phyloP scores from a whole-genome alignment of 2,113 vertebrate species.

The Bubo blakistoni region DNA sequence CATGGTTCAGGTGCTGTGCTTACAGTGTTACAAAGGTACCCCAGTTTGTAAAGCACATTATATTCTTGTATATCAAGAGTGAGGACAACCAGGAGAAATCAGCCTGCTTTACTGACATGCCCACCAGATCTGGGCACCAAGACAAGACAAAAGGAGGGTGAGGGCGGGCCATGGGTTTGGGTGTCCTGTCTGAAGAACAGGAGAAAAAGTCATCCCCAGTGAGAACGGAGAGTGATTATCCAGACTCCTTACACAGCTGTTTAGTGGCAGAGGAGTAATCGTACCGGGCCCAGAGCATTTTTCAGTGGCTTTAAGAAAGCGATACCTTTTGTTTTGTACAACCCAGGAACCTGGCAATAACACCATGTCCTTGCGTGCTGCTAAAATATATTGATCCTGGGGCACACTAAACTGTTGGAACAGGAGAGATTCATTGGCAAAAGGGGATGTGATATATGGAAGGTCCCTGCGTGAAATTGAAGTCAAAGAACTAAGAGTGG shows the following conservation, averaged over 20 bases:
- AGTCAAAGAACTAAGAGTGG: neutral
- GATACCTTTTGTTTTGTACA: slow-evolving; percentile 44
- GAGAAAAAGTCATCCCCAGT: neutral
- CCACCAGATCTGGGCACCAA: neutral
- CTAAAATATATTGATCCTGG: slow-evolving; percentile 57
- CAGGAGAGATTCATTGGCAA: slow-evolving; percentile 23
- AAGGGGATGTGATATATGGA: slow-evolving; percentile 20
- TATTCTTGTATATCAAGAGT: neutral
- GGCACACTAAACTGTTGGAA: slow-evolving; percentile 24
- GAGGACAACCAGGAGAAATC: neutral
- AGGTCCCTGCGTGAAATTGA: neutral
- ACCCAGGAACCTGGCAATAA: slow-evolving; percentile 36
- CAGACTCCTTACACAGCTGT: neutral
- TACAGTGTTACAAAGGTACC: neutral
- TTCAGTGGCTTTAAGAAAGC: slow-evolving; percentile 25
- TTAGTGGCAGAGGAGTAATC: neutral
- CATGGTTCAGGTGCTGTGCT: neutral
- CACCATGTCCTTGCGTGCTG: slow-evolving; percentile 39
- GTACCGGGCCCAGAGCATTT: neutral
- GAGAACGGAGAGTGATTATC: neutral
- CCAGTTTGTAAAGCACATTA: neutral
- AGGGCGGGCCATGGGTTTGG: neutral
- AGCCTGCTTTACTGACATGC: neutral
- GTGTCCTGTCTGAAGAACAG: neutral
- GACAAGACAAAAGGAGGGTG: neutral